A percentile compares a stretch with the other conserved stretches of the same genome.
Evolutionary conservation across 2,888 invertebrate species (phyloP).

Genomic region (Calephelis perditalis): DNA sequence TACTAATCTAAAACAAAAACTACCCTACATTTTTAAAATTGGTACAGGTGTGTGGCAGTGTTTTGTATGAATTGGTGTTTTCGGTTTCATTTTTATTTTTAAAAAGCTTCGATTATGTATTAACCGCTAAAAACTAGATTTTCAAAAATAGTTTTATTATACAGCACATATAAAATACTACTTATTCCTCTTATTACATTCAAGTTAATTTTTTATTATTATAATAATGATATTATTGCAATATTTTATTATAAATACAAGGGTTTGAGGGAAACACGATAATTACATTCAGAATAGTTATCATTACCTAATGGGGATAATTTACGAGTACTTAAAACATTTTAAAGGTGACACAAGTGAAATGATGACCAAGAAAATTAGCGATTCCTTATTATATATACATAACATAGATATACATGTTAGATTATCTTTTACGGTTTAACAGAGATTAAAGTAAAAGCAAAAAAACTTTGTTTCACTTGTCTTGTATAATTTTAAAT

Average conservation of each 20-base stretch:
- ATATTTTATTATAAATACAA: not conserved
- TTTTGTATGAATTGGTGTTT: slow-evolving; percentile 37
- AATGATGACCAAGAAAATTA: too few species aligned
- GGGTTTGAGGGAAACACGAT: too few species aligned
- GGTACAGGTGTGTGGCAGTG: slow-evolving; percentile 40
- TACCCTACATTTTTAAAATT: slow-evolving; percentile 30
- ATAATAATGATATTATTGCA: not conserved
- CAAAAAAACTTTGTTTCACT: too few species aligned
- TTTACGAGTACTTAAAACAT: too few species aligned
- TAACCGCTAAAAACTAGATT: not conserved
- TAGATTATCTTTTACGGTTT: too few species aligned
- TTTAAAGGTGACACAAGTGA: too few species aligned
- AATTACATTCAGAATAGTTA: too few species aligned
- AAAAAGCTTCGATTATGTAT: slow-evolving; percentile 15
- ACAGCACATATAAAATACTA: slow-evolving; percentile 4
- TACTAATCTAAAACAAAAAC: slow-evolving; percentile 32
- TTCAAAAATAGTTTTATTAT: slow-evolving; percentile 1
- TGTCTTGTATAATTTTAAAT: too few species aligned
- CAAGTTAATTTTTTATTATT: not conserved
- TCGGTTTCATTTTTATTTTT: slow-evolving; percentile 22
- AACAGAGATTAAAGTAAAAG: too few species aligned
- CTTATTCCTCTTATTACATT: not conserved
- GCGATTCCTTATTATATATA: too few species aligned
- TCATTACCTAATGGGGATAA: too few species aligned
- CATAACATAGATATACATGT: too few species aligned